phyloP scores from a whole-genome alignment of 92 coral and sea anemone species.

The Ricordea florida region DNA sequence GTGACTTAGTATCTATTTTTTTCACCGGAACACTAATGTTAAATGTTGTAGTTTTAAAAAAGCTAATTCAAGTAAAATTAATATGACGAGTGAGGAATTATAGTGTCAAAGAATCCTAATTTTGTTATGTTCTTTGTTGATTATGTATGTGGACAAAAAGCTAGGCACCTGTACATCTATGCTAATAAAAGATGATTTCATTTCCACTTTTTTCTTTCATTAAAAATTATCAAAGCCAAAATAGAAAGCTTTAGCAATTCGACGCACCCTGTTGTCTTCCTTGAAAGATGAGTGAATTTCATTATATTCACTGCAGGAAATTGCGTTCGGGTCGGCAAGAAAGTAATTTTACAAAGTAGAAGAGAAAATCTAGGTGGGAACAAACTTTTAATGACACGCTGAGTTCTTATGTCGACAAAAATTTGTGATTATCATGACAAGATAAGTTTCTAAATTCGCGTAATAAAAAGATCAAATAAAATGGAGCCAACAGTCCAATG shows the following conservation, averaged over 20 bases:
- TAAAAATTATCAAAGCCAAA: conserved; percentile 57
- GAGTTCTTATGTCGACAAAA: not conserved
- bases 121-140: conserved; percentile 27
- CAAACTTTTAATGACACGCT: not conserved
- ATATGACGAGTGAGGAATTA: conserved; percentile 51
- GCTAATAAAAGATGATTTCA: conserved; percentile 49
- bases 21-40: not conserved
- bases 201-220: conserved; percentile 60
- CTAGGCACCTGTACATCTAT: conserved; percentile 55
- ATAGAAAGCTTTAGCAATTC: conserved; percentile 56
- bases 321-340: not conserved
- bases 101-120: conserved; percentile 49
- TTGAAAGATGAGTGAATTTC: conserved; percentile 46
- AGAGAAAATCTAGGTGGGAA: not conserved
- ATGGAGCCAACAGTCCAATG: not conserved
- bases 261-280: conserved; percentile 58
- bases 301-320: conserved; percentile 43
- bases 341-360: not conserved
- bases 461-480: conserved; percentile 33
- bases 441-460: conserved; percentile 14
- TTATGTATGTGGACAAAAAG: conserved; percentile 19
- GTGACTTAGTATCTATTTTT: not conserved
- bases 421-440: conserved; percentile 1
- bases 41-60: conserved; percentile 41
- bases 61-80: conserved; percentile 54